phyloP scores from a whole-genome alignment of 2,113 vertebrate species.

The Corythaixoides concolor region DNA sequence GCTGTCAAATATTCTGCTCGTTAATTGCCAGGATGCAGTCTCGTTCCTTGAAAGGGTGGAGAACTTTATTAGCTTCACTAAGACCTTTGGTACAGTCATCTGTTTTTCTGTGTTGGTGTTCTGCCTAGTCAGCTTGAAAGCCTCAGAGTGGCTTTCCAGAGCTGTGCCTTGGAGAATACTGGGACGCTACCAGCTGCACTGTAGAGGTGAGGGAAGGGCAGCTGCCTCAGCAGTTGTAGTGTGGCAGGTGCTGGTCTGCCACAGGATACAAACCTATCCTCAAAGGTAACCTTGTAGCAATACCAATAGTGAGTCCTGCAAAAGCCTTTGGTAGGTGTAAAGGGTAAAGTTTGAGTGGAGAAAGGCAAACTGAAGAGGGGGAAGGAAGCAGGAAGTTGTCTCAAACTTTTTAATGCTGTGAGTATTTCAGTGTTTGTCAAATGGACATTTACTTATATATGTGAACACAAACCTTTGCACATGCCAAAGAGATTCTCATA shows the following conservation, averaged over 20 bases:
- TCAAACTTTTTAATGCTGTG: not conserved
- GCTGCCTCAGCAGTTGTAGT: not conserved
- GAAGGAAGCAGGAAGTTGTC: not conserved
- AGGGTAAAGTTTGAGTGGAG: not conserved
- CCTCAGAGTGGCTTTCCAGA: not conserved
- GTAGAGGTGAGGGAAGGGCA: not conserved
- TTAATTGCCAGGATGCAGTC: not conserved
- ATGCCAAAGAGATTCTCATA: not conserved
- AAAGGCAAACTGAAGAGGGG: not conserved
- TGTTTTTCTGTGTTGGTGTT: not conserved
- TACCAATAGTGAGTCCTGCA: not conserved
- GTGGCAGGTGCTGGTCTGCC: not conserved
- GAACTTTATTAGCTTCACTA: not conserved
- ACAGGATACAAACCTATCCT: not conserved
- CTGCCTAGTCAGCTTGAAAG: not conserved
- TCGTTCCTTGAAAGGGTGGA: not conserved
- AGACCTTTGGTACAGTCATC: not conserved
- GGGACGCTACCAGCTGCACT: rapidly evolving
- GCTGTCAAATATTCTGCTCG: not conserved
- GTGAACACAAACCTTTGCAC: not conserved
- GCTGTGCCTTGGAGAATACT: not conserved
- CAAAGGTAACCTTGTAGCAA: not conserved
- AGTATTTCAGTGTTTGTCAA: not conserved
- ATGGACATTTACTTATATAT: not conserved
- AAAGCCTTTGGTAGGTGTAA: not conserved